Percentiles rank a stretch among this genome's conserved stretches.
phyloP scores from a whole-genome alignment of 1,140 invertebrate species.

The Lepidurus apus region DNA sequence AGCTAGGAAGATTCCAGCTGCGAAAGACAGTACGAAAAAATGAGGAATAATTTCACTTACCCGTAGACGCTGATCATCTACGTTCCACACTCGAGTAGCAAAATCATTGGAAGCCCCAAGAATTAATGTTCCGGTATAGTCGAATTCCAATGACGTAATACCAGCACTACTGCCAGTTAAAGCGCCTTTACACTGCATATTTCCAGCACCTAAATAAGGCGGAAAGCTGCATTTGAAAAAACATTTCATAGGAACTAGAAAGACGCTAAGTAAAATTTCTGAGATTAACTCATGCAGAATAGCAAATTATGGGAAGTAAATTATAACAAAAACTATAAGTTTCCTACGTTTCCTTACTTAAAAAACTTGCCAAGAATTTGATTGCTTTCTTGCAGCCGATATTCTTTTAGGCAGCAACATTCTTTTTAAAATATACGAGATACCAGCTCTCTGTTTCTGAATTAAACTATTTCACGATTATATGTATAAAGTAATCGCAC shows the following conservation, averaged over 20 bases:
- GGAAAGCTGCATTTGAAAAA: neutral
- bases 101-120: slow-evolving; percentile 91
- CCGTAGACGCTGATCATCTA: slow-evolving; percentile 80
- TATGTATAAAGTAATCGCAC: too few relatives aligned
- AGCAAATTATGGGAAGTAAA: too few relatives aligned
- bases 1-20: slow-evolving; percentile 29
- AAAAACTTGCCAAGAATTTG: too few relatives aligned
- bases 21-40: slow-evolving; percentile 29
- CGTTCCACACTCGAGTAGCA: slow-evolving; percentile 88
- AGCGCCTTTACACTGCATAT: slow-evolving; percentile 55
- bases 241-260: neutral
- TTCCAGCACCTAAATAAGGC: neutral
- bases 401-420: too few relatives aligned
- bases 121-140: slow-evolving; percentile 75
- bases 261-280: neutral
- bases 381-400: too few relatives aligned
- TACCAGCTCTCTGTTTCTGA: too few relatives aligned
- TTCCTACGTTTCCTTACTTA: too few relatives aligned
- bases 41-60: slow-evolving; percentile 53
- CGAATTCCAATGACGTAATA: slow-evolving; percentile 93
- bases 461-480: too few relatives aligned
- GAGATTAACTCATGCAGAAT: too few relatives aligned
- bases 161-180: slow-evolving; percentile 85
- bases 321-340: too few relatives aligned
- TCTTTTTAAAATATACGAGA: too few relatives aligned